Evolutionary conservation across 2,113 vertebrate genomes (phyloP).

Genomic region (Pongo abelii): DNA sequence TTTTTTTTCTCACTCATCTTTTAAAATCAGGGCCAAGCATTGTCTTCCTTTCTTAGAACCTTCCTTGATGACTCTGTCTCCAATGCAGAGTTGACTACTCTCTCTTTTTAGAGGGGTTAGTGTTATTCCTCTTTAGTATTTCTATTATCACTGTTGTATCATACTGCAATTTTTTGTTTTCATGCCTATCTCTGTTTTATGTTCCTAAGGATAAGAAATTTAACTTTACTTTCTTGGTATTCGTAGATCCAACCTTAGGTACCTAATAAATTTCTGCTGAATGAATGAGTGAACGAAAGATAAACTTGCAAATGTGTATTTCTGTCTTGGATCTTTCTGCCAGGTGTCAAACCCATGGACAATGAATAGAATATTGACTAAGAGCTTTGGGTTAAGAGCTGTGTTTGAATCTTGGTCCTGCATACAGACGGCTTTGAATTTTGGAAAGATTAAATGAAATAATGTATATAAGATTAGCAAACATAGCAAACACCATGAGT

Average conservation of each 20-base stretch:
- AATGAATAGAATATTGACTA: neutral
- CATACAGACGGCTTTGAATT: neutral
- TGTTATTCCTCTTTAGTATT: neutral
- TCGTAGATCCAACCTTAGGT: neutral
- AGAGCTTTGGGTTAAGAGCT: neutral
- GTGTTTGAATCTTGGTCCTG: neutral
- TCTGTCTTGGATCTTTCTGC: neutral
- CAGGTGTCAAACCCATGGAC: neutral
- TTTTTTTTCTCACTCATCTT: neutral
- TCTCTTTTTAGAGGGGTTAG: neutral
- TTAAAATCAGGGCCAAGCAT: neutral
- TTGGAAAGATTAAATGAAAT: neutral
- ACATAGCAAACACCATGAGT: neutral
- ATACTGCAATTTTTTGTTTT: neutral
- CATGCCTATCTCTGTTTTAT: neutral
- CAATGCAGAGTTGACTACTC: neutral
- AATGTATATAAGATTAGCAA: neutral
- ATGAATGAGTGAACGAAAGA: neutral
- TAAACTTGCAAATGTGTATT: neutral
- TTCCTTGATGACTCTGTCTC: neutral
- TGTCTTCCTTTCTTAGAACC: neutral
- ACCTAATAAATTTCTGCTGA: neutral
- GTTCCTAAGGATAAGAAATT: neutral
- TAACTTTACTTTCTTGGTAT: neutral
- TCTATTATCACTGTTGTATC: neutral